Base-by-base conservation (phyloP, 2,888 invertebrate genomes). In the Melinaea marsaeus region DNA sequence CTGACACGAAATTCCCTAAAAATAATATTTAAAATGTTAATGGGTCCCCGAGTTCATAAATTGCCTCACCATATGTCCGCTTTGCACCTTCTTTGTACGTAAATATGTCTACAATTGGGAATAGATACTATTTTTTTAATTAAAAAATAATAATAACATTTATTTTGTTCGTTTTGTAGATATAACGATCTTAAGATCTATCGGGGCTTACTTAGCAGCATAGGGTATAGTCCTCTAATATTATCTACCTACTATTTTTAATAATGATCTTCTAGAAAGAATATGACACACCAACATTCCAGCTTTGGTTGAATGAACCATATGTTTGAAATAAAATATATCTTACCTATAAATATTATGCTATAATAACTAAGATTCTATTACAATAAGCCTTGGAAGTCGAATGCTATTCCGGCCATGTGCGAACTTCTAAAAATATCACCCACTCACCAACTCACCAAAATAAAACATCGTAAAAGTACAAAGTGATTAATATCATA, bases 21-120 rank as follows among this genome's bases (percentile, higher is more conserved):
- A 90, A 90, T 90, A 90, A 90, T 90, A 90, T 90, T 90, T 90
- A 90, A 90, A 90, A 90, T 90, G 89, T 89, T 90, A 90, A 90
- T 90, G 90, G 90, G 88, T 75, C 83, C 79, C 81, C 81, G 82
- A 81, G 79, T 88, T 90, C 90, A 90, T 90, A 90, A 90, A 90
- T 90, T 90, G 88, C 85, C 84, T 75, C 85, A 84, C 90, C 90
- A 90, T 90, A 88, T 90, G 90, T 90, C 86, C 83, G 81, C 79
- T 84, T 80, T 86, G 86, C 89, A 89, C 87, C 88, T 88, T 86
- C 89, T 85, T 85, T 87, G 80, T 86, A 90, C 89, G 90, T 90
- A 90, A 90, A 90, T 89, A 90, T 90, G 90, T 90, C 90, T 88
- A 88, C 83, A 85, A 85, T 89, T 87, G 84, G 86, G 85, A 83